phyloP scores from a whole-genome alignment of 2,797 vertebrate genomes.

The Sebastes dallii region DNA sequence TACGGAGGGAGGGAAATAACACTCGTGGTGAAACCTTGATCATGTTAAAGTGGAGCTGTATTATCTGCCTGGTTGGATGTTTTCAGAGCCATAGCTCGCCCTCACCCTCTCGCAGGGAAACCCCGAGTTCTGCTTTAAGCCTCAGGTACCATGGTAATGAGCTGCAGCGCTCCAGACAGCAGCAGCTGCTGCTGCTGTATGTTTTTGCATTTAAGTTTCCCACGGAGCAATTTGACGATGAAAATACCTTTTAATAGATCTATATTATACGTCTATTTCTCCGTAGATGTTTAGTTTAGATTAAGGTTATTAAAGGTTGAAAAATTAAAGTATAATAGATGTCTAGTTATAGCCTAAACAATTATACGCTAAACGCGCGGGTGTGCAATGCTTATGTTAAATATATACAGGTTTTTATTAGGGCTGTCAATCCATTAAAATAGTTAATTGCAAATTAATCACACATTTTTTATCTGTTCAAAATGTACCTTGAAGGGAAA shows the following conservation, averaged over 20 bases:
- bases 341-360: not conserved
- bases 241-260: not conserved
- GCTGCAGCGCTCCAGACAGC: constrained; percentile 59
- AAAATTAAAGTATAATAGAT: not conserved
- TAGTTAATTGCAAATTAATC: too few relatives aligned
- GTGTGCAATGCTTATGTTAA: too few relatives aligned
- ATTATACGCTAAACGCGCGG: too few relatives aligned
- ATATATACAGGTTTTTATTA: too few relatives aligned
- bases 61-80: constrained; percentile 19
- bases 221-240: not conserved
- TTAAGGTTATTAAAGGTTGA: not conserved
- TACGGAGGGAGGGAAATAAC: not conserved
- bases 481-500: too few relatives aligned
- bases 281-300: not conserved
- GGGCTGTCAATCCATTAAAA: too few relatives aligned
- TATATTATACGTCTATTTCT: not conserved
- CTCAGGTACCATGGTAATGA: constrained; percentile 74
- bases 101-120: constrained; percentile 52
- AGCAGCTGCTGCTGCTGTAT: constrained; percentile 30
- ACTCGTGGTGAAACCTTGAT: not conserved
- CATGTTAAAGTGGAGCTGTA: constrained; percentile 6
- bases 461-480: too few relatives aligned
- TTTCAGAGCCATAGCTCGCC: constrained; percentile 19
- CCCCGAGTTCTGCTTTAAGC: constrained; percentile 56
- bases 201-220: not conserved